Conservation (phyloP, 1,140 invertebrate species). For the Ceratosolen fusciceps region DNA sequence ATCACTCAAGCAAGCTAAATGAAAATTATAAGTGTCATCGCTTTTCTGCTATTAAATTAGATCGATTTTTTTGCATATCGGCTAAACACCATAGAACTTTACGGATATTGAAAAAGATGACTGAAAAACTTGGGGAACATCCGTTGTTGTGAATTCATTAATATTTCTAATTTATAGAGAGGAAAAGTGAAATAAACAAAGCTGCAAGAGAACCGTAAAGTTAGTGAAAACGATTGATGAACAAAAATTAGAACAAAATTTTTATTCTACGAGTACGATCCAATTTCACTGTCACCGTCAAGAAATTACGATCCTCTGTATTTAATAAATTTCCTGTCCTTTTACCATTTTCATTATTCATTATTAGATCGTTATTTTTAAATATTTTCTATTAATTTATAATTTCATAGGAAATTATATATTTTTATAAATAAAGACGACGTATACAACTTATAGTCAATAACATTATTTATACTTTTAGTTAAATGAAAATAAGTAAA, state of each 20-base stretch:
- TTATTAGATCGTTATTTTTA: too few species aligned
- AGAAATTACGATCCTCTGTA: too few species aligned
- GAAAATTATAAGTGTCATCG: slow-evolving; percentile 59
- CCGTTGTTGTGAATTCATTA: not conserved
- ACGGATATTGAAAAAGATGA: not conserved
- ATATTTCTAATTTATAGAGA: not conserved
- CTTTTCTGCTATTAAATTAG: slow-evolving; percentile 62
- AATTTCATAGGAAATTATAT: too few species aligned
- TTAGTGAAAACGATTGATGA: not conserved
- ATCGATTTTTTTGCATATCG: slow-evolving; percentile 38
- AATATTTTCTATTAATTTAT: too few species aligned
- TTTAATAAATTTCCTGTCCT: too few species aligned
- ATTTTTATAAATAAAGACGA: too few species aligned
- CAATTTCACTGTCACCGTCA: not conserved
- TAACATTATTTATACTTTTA: too few species aligned
- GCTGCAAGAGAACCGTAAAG: not conserved
- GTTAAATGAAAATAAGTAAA: too few species aligned
- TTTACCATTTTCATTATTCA: too few species aligned
- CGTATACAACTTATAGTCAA: too few species aligned
- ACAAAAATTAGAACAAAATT: not conserved
- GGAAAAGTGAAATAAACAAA: not conserved
- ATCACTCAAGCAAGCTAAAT: slow-evolving; percentile 59
- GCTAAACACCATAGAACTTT: not conserved
- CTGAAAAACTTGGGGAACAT: not conserved
- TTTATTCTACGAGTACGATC: not conserved